Evolutionary conservation across 2,113 vertebrate genomes (phyloP).

Genomic region (Leptodactylus fuscus): DNA sequence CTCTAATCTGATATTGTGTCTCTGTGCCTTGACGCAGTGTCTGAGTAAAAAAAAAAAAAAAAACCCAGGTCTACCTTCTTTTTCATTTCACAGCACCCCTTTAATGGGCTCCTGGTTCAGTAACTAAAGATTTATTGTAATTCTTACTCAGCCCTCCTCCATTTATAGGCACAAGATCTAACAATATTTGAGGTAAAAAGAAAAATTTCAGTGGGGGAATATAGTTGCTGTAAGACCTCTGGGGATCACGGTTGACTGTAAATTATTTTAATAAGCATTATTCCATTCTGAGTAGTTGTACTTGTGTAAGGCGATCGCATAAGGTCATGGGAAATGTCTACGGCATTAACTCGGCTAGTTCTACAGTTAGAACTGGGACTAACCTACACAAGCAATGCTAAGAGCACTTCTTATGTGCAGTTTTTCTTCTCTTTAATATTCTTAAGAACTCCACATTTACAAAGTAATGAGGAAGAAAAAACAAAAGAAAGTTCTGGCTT

Average conservation of each 20-base stretch:
- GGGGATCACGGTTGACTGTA: not conserved
- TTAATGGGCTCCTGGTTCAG: not conserved
- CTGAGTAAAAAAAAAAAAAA: too few relatives aligned
- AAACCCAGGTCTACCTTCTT: too few relatives aligned
- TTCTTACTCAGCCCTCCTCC: not conserved
- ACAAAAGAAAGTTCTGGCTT: too few relatives aligned
- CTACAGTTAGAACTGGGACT: not conserved
- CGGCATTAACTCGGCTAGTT: not conserved
- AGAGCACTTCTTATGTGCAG: not conserved
- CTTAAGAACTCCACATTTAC: too few relatives aligned
- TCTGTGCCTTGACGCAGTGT: too few relatives aligned
- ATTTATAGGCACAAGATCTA: not conserved
- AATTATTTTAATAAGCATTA: conserved; percentile 17
- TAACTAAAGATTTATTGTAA: not conserved
- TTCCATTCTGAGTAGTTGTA: not conserved
- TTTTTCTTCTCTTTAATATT: too few relatives aligned
- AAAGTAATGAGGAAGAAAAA: too few relatives aligned
- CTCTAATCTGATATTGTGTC: too few relatives aligned
- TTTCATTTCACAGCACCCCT: too few relatives aligned
- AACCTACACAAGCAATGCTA: not conserved
- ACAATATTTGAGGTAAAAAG: not conserved
- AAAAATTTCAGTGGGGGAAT: not conserved
- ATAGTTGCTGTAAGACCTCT: not conserved
- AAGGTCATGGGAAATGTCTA: conserved; percentile 39
- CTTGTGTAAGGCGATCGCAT: not conserved